Base-by-base conservation (phyloP, 92 coral and sea anemone genomes). In the Metridium senile region DNA sequence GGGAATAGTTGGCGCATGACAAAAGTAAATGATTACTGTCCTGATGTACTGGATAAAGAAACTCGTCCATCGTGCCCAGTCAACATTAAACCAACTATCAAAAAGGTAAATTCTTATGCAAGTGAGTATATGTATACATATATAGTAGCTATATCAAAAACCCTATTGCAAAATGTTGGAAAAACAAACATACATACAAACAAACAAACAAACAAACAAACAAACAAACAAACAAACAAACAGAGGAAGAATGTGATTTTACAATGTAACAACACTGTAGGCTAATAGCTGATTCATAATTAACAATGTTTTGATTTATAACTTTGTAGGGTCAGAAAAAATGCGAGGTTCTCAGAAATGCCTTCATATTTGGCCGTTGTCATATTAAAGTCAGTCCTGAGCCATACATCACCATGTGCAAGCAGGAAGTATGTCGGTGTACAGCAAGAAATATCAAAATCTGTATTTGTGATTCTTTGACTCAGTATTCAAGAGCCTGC, bases 1-100 rank as follows among this genome's bases (percentile, higher is more conserved):
- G 98, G 89, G 52, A 93, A 93, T 77, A 93, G 98, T 72, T 93
- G 89, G 89, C 93, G 89, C 79, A 93, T 93, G 98, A 81, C 93
- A 23, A 71, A 72, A 28, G 74, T 87, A 33, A 85, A 81, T 33
- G 90, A 87, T 71, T 33, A 26, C 22, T 93, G 98, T 58, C 81
- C 85, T 4, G 78, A 90, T 76, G 88, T 84, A 18, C 80, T 69
- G 16, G 94, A 82, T 7, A 54, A 27, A 11, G 81, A 77, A 6
- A 78, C 84, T 34, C 52, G 39, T 57, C 33, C 66, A 13, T 84
- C 91, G 46, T 86, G 91, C 49, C 49, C 31, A 43, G 74, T 69
- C 58, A 33, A 76, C 21, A 0, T 46, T 13, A 49, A 33, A n/a
- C 46, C 71, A 34, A 57, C 46, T 62, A 68, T 64, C 62, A 62